Evolutionary conservation across 2,888 invertebrate genomes (phyloP).

Genomic region (Cyaniris semiargus): DNA sequence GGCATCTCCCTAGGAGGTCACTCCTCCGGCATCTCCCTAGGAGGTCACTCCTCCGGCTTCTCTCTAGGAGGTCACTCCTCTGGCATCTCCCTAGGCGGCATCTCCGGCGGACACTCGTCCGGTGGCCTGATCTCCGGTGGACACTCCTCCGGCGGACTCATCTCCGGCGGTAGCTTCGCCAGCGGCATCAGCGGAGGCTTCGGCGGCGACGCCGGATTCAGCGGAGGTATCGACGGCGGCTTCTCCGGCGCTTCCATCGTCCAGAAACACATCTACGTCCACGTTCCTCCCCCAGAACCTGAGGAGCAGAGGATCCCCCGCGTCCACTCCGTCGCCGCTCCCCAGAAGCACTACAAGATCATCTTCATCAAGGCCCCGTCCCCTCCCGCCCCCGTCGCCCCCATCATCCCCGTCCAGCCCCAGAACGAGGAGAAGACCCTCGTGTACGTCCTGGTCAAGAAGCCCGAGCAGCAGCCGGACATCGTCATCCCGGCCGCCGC

Average conservation of each 20-base stretch:
- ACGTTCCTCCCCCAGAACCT: constrained; percentile 94
- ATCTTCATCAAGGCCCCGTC: constrained; percentile 96
- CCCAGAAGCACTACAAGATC: constrained; percentile 95
- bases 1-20: constrained; percentile 55
- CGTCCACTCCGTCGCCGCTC: constrained; percentile 83
- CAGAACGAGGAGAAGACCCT: constrained; percentile 94
- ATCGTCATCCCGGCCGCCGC: constrained; percentile 87
- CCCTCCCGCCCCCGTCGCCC: constrained; percentile 89
- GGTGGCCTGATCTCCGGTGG: constrained; percentile 40
- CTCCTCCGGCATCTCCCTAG: constrained; percentile 44
- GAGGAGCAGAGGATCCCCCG: constrained; percentile 84
- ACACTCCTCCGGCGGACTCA: constrained; percentile 42
- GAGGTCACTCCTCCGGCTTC: constrained; percentile 45
- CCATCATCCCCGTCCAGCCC: constrained; percentile 88
- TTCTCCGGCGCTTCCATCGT: constrained; percentile 83
- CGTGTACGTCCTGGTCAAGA: constrained; percentile 93
- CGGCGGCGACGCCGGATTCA: constrained; percentile 63
- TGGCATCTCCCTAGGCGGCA: background rate
- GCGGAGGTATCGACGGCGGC: constrained; percentile 69
- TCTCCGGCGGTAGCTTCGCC: constrained; percentile 34
- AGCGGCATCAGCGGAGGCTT: constrained; percentile 48
- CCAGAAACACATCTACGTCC: constrained; percentile 94
- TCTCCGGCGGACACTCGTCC: constrained; percentile 50
- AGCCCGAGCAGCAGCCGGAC: constrained; percentile 91
- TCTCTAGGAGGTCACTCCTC: constrained; percentile 41